Evolutionary conservation across 2,888 invertebrate genomes (phyloP), one percentile per base, ranked within the genome.

Genomic region (Strigamia maritima): DNA sequence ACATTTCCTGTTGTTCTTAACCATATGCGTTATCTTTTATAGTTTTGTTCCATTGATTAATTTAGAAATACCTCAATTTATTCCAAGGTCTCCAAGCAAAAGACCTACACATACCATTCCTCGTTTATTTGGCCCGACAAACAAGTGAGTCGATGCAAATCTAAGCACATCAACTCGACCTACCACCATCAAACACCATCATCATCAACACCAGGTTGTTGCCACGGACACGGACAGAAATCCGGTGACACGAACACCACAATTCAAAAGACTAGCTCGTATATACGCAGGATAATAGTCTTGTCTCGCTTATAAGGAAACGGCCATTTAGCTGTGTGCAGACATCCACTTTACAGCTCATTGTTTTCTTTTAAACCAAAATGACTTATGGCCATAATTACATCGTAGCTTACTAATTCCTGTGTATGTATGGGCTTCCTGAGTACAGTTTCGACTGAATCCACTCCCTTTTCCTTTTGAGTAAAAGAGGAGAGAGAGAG

Each of bases 161-260:
- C 60, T 19, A 65, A 65, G 24, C 60, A 65, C 60, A 65, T 65
- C 60, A 65, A 65, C 60, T 65, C 60, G 60, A 65, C 60, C 60
- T 65, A 19, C 60, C 60, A 65, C 60, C 60, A 65, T 65, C 22
- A 65, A 65, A 65, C 60, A 65, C 19, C 60, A 65, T 65, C 60
- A 65, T 65, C 60, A 65, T 65, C 60, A 65, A 65, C 60, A 65
- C 60, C 60, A 65, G 60, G 60, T 65, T 65, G 60, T 65, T 65
- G 60, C 24, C 60, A 65, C 60, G 60, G 60, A 65, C 60, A 65
- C 60, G 60, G 60, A 65, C 60, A 65, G 22, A 22, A 65, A 65
- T 24, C 22, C 60, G 24, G 60, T 65, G 60, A 65, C 60, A 65
- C 60, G 60, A 65, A 65, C 44, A 16, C 44, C 44, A 44, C 60